A percentile compares a stretch with the other conserved stretches of the same genome.
These are phyloP conservation scores for Henicopernis longicauda DNA, from an alignment of 2,113 vertebrate genomes.

Conservation along the genomic window DNA sequence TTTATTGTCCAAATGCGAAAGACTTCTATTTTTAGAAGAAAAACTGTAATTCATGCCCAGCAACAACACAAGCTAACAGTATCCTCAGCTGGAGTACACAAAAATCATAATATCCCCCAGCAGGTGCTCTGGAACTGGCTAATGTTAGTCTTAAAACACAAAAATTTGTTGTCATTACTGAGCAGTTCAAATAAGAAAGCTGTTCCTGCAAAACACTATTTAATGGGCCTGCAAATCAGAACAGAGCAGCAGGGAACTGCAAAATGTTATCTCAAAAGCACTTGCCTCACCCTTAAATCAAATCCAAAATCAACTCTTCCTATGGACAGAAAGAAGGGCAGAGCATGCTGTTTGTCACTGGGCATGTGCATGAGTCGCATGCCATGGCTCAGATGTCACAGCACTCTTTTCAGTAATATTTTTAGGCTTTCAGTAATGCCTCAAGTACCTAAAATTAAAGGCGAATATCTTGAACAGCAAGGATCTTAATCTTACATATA, in stretches of 20 bases:
- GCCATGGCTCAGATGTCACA: not conserved
- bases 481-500: not conserved
- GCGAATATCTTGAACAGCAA: not conserved
- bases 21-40: not conserved
- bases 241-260: not conserved
- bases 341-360: not conserved
- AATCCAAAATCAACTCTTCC: conserved; percentile 25
- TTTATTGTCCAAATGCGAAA: not conserved
- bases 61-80: not conserved
- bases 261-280: conserved; percentile 20
- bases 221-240: conserved; percentile 6
- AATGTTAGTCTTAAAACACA: not conserved
- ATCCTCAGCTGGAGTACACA: not conserved
- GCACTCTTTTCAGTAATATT: not conserved
- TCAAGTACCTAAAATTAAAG: conserved; percentile 13
- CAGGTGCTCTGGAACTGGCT: not conserved
- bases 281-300: conserved; percentile 2
- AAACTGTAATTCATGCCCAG: not conserved
- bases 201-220: not conserved
- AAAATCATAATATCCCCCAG: not conserved
- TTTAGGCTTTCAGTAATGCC: not conserved
- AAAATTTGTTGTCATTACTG: not conserved
- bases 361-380: not conserved
- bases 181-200: not conserved
- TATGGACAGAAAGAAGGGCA: not conserved